Base-by-base conservation (phyloP, 1,140 invertebrate genomes). In the Cardiocondyla obscurior region DNA sequence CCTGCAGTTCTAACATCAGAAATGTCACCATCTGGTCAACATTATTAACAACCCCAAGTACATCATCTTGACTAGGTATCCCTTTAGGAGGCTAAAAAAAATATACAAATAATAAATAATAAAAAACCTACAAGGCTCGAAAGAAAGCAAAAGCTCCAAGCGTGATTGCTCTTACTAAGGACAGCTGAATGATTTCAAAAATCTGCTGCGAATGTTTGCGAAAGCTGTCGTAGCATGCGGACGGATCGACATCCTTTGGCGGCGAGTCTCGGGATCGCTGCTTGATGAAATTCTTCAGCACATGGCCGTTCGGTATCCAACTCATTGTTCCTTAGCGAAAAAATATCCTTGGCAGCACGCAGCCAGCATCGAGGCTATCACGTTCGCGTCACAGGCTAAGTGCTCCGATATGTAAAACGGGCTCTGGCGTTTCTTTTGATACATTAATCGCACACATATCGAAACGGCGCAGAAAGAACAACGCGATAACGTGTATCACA, bases 121-220 rank as follows among this genome's bases (percentile, higher is more conserved):
- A n/a, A n/a, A n/a, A n/a, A n/a, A n/a, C n/a, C n/a, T n/a, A n/a
- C n/a, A n/a, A n/a, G n/a, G n/a, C n/a, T n/a, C n/a, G n/a, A n/a
- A 46, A 58, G 16, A 14, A 57, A 57, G 51, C 36, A n/a, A 30
- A 6, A 8, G 8, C 1, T 69, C n/a, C 51, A 22, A 30, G n/a
- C 60, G 19, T 28, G 16, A 0, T 33, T 33, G 7, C 60, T 90
- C 90, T 93, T 91, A 96, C 95, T 93, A 95, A 94, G 65, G 96
- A 96, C 81, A 96, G 95, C 72, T 95, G 93, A 84, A 98, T 98
- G 69, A 99, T 98, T 86, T 97, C 97, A 86, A 96, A 94, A 10
- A 97, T 97, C 91, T 99, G 98, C 90, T 98, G 97, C 98, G 98
- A 99, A 92, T 99, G 98, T 93, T 97, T 98, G 88, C 97, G 96